Evolutionary conservation across 2,113 vertebrate genomes (phyloP).

Genomic region (Equus quagga): DNA sequence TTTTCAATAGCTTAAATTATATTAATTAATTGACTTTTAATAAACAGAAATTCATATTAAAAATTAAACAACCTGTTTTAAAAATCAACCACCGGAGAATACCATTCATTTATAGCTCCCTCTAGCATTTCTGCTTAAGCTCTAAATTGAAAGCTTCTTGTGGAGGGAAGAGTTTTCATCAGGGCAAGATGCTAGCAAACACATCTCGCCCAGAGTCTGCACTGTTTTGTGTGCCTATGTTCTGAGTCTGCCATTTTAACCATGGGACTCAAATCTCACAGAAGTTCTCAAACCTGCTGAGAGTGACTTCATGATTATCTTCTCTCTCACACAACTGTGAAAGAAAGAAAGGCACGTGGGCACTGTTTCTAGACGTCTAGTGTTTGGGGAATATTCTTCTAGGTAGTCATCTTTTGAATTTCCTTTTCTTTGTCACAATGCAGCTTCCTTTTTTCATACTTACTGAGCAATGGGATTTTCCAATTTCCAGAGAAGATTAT

Average conservation of each 20-base stretch:
- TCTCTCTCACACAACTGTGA: neutral
- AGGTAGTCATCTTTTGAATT: neutral
- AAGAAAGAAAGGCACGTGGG: neutral
- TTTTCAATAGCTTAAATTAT: neutral
- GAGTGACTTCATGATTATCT: neutral
- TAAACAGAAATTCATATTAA: neutral
- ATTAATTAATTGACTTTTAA: neutral
- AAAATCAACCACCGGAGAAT: neutral
- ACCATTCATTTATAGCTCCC: neutral
- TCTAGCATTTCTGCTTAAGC: neutral
- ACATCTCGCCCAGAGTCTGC: neutral
- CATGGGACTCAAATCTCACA: slow-evolving; percentile 50
- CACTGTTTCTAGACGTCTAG: neutral
- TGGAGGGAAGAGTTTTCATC: neutral
- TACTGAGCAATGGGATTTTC: neutral
- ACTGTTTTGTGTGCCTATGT: neutral
- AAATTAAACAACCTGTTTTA: neutral
- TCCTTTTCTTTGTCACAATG: slow-evolving; percentile 28
- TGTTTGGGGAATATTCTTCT: neutral
- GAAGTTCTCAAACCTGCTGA: slow-evolving; percentile 38
- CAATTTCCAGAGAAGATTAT: neutral
- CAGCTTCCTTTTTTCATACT: neutral
- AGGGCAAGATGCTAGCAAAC: neutral
- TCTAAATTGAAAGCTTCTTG: neutral
- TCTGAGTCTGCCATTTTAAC: slow-evolving; percentile 43